Conservation (phyloP, 92 coral and sea anemone genomes). For the Epizoanthus scotinus region DNA sequence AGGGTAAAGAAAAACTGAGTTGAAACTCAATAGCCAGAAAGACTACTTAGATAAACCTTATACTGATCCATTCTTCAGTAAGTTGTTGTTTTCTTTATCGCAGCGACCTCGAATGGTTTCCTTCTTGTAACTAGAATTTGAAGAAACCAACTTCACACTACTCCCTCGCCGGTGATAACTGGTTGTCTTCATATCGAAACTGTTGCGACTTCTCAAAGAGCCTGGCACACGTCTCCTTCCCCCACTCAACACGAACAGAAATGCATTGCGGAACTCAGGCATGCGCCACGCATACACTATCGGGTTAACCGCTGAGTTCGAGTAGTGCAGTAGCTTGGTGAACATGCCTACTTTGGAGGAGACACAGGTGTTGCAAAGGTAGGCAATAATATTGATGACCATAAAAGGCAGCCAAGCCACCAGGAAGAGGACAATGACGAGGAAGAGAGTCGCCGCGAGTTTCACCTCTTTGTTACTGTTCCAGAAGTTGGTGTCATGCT, state of each 20-base stretch:
- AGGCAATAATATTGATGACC: slow-evolving; percentile 56
- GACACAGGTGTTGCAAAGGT: slow-evolving; percentile 43
- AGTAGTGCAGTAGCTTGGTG: slow-evolving; percentile 64
- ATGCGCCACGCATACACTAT: slow-evolving; percentile 55
- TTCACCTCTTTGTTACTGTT: slow-evolving; percentile 53
- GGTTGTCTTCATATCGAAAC: slow-evolving; percentile 30
- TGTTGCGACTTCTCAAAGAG: slow-evolving; percentile 26
- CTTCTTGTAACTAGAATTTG: not conserved
- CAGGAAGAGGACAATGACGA: slow-evolving; percentile 51
- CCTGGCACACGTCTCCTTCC: not conserved
- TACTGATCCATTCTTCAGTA: not conserved
- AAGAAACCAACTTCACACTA: not conserved
- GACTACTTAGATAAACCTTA: not conserved
- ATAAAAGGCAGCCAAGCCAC: slow-evolving; percentile 71
- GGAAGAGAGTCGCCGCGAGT: slow-evolving; percentile 52
- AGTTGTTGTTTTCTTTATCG: slow-evolving; percentile 17
- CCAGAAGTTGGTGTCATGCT: slow-evolving; percentile 64
- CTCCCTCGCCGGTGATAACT: slow-evolving; percentile 6
- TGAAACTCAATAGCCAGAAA: not conserved
- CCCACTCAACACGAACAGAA: slow-evolving; percentile 39
- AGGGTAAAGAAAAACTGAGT: not conserved
- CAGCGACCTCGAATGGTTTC: not conserved
- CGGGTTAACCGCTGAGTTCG: slow-evolving; percentile 68
- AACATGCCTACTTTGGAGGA: slow-evolving; percentile 46
- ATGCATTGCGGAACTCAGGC: slow-evolving; percentile 67